Base-by-base conservation (phyloP, 2,113 vertebrate genomes). In the Morone saxatilis region DNA sequence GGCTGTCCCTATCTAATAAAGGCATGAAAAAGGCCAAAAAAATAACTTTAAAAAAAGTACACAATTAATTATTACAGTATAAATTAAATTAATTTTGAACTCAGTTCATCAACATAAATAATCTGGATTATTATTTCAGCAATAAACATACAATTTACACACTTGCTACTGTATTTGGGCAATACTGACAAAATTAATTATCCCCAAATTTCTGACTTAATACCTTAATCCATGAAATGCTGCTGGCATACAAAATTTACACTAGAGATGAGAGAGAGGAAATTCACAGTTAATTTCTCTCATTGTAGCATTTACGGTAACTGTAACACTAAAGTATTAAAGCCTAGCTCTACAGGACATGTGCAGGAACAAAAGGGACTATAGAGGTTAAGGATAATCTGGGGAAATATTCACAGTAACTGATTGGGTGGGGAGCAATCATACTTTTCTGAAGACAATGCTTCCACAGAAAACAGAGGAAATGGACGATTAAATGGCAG, bases 401-500 rank as follows among this genome's bases (percentile, higher is more conserved):
- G 54, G 31, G 31, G 67, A 63, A 22, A 43, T 59, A 22, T 14
- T 48, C 48, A 48, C 12, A 68, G 48, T 8, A 36, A 22, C 60
- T 25, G 53, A 68, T 51, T 51, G 45, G 36, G 53, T 67, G 47
- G 65, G 67, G 80, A 53, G 56, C 43, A 53, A 76, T 76, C 31
- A 53, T 0, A 45, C 41, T 40, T 51, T n/a, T 69, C 7, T 68
- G 14, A 38, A 66, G 77, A 81, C 53, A 74, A 83, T n/a, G 57
- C 68, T 31, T 40, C 48, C n/a, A 69, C 31, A 84, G 41, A 84
- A 59, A 80, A 57, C 5, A 72, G 60, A 80, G 60, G 83, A 82
- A 85, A 45, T 16, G 1, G 17, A 73, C 38, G 73, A 78, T 81
- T 61, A 75, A 41, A 40, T 4, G 1, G 22, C 53, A 22, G 25